Evolutionary conservation across 2,797 vertebrate species (phyloP), one percentile per base, ranked within the genome.

Genomic region (Centroberyx gerrardi): DNA sequence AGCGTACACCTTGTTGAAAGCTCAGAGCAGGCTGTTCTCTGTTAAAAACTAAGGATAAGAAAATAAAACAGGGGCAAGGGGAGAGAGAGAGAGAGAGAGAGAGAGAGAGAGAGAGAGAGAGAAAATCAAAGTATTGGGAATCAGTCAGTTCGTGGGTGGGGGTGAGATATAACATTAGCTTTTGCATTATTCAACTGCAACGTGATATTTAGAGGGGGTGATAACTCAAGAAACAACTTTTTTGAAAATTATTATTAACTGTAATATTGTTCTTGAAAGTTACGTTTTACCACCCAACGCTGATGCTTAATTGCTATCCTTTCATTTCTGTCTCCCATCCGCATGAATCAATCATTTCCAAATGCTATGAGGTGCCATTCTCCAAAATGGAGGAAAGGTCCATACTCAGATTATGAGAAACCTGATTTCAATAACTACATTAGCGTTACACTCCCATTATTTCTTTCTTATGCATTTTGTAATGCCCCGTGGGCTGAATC

Each of bases 401-500:
- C 40, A 53, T 55, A 58, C 40, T 73, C 65, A 74, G 54, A 59
- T 77, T 72, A 76, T 74, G 79, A 79, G 73, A 86, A 91, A 91
- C 81, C 85, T 87, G 86, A 90, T 78, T 90, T 81, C 78, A 92
- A 86, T 87, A 91, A 90, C 77, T 72, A 58, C 65, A 74, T 72
- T 76, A 88, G 76, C 68, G 72, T 81, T 81, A 81, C 81, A 76
- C 78, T 87, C 73, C 85, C 84, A 76, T 88, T 85, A 84, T 83
- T 83, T 88, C 73, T 87, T 87, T 79, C 55, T 69, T 72, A 80
- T 62, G 68, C 68, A 74, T 80, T 89, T 74, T 78, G 74, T 87
- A 89, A 92, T 82, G 83, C 84, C 86, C 88, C 46, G 38, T 75
- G 78, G 85, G 70, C 71, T 75, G 72, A 71, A 71, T 81, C 54